Evolutionary conservation across 92 coral and sea anemone species (phyloP), one percentile per base, ranked within the genome.

Genomic region (Phenganax subtilis): DNA sequence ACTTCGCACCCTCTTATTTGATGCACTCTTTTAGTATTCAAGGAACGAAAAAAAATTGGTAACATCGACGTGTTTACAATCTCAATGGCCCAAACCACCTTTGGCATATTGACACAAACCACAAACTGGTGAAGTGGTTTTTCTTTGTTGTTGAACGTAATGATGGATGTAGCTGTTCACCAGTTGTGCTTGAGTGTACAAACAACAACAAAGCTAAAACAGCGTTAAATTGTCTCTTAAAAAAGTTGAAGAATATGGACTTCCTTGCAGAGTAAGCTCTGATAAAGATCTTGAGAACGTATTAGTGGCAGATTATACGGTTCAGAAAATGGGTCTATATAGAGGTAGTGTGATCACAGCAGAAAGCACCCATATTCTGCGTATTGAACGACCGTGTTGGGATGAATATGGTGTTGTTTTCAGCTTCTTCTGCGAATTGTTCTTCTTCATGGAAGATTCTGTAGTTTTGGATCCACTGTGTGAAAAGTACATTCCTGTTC

Each of bases 351-450:
- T 77, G 84, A 86, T 86, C 8, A 70, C 84, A 67, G 84, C 84
- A 12, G 82, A 70, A 53, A 76, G 89, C 74, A 82, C 86, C 0
- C 86, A 85, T 80, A 86, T 76, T 25, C 89, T 66, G 84, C 79
- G 84, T 14, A 86, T 86, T 7, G 89, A 86, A 76, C 82, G 86
- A 51, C 55, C 82, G 76, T 82, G 89, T 86, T 57, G 86, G 52
- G 89, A 86, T 86, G 89, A 76, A 47, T 86, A 17, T 62, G 86
- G 82, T 28, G 89, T 86, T 61, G 89, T 86, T 30, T 83, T 86
- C 77, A 55, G 86, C 31, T 80, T 82, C 54, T 85, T 70, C 81
- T 80, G 80, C 56, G 74, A 70, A 77, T 71, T 87, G 52, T 76
- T 82, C 65, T 88, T 79, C 74, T 87, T 87, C 81, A 80, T 84